Percentiles rank a stretch among this genome's conserved stretches.
These are phyloP conservation scores for Siniperca scherzeri DNA, from an alignment of 2,797 vertebrate genomes.

Conservation along the genomic window DNA sequence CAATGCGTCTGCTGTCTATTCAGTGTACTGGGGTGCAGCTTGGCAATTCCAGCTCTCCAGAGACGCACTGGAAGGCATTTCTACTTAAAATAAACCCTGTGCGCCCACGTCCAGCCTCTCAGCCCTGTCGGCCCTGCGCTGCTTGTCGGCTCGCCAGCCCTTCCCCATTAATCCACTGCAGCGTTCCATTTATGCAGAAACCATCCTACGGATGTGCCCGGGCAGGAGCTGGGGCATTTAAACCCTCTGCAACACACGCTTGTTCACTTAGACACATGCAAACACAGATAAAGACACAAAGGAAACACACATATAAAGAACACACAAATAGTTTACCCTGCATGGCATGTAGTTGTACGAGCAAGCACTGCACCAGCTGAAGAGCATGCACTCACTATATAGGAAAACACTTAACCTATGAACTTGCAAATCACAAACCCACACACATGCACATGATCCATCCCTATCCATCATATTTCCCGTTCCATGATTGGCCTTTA, in stretches of 20 bases:
- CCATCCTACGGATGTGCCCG: conserved; percentile 80
- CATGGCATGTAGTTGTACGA: conserved; percentile 39
- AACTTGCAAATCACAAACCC: conserved; percentile 53
- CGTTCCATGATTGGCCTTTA: conserved; percentile 54
- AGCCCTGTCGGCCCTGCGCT: conserved; percentile 71
- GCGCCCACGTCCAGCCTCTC: conserved; percentile 81
- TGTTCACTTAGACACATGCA: conserved; percentile 59
- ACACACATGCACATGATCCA: conserved; percentile 22
- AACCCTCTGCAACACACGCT: conserved; percentile 65
- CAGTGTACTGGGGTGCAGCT: conserved; percentile 75
- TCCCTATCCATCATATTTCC: conserved; percentile 39
- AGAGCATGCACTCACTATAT: conserved; percentile 29
- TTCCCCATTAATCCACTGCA: conserved; percentile 84
- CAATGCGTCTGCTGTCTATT: conserved; percentile 82
- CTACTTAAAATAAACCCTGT: conserved; percentile 85
- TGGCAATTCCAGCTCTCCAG: conserved; percentile 79
- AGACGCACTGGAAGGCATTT: conserved; percentile 85
- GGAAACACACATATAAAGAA: conserved; percentile 48
- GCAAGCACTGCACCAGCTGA: conserved; percentile 48
- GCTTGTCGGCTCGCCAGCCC: conserved; percentile 77
- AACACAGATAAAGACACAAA: conserved; percentile 66
- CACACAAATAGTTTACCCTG: conserved; percentile 55
- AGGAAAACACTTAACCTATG: conserved; percentile 69
- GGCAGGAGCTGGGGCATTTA: conserved; percentile 76
- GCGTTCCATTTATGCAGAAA: conserved; percentile 82